Percentiles rank a stretch among this genome's conserved stretches.
phyloP scores from a whole-genome alignment of 2,797 vertebrate genomes.

The Apogon hyalosoma region DNA sequence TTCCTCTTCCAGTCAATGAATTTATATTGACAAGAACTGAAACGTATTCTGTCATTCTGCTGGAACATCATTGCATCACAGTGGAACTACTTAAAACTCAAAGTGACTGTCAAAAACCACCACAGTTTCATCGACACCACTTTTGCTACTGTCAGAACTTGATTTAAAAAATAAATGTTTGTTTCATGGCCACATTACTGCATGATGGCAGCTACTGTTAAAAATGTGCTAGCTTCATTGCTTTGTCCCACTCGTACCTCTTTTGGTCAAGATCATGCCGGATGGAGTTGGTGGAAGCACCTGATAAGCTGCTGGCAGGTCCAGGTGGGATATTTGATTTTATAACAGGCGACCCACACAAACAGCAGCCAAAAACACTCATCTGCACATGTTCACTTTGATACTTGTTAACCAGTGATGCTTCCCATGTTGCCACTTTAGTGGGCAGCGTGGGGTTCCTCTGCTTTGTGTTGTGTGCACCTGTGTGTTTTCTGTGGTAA shows the following conservation, averaged over 20 bases:
- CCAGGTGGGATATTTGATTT: conserved; percentile 16
- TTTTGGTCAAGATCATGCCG: not conserved
- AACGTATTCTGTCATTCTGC: too few relatives aligned
- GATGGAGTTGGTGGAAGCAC: conserved; percentile 8
- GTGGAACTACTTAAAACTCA: too few relatives aligned
- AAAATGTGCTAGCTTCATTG: too few relatives aligned
- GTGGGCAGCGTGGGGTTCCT: not conserved
- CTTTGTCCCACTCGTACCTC: not conserved
- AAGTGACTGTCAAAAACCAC: not conserved
- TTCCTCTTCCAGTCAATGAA: too few relatives aligned
- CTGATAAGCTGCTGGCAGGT: conserved; percentile 13
- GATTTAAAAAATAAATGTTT: too few relatives aligned
- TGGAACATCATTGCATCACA: too few relatives aligned
- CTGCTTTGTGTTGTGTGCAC: not conserved
- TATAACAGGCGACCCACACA: conserved; percentile 8
- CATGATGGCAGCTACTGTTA: too few relatives aligned
- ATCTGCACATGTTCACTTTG: not conserved
- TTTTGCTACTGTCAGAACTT: too few relatives aligned
- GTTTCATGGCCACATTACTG: too few relatives aligned
- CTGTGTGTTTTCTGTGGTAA: not conserved
- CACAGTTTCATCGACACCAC: not conserved
- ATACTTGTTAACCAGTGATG: not conserved
- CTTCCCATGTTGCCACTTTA: not conserved
- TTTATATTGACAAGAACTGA: too few relatives aligned
- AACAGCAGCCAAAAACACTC: not conserved